phyloP scores from a whole-genome alignment of 2,888 invertebrate genomes.

The Didymodactylos carnosus region DNA sequence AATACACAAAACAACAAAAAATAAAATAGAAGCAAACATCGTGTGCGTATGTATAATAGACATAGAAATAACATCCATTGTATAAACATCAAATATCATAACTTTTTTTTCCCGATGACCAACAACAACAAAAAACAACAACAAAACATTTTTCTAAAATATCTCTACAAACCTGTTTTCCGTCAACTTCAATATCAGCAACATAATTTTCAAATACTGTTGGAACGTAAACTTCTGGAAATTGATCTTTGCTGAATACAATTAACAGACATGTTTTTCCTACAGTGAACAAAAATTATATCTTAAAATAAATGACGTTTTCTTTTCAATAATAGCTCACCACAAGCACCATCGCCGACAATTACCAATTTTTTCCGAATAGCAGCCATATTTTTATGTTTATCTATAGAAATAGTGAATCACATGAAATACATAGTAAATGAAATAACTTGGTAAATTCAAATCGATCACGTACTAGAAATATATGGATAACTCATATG shows the following conservation, averaged over 20 bases:
- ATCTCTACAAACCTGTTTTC: too few species aligned
- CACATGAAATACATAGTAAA: too few species aligned
- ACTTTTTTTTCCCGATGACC: too few species aligned
- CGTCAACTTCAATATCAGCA: conserved; percentile 95
- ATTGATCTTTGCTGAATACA: conserved; percentile 97
- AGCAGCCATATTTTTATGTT: conserved; percentile 51
- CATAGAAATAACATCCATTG: too few species aligned
- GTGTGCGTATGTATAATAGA: neutral
- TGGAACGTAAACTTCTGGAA: conserved; percentile 97
- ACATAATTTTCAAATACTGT: conserved; percentile 99
- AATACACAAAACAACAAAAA: too few species aligned
- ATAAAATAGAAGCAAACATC: neutral
- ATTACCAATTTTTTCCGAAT: conserved; percentile 91
- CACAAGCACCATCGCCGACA: conserved; percentile 96
- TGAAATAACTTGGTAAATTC: too few species aligned
- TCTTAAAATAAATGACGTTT: neutral
- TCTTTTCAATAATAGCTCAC: conserved; percentile 33
- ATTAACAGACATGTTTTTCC: conserved; percentile 86
- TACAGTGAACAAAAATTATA: conserved; percentile 37
- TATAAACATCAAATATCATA: too few species aligned
- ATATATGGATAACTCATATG: too few species aligned
- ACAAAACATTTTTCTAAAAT: too few species aligned
- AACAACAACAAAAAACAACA: too few species aligned
- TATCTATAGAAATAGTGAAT: too few species aligned
- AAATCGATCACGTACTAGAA: too few species aligned